Conservation (phyloP, 2,113 vertebrate species). For the Dolichallabes microphthalmus region DNA sequence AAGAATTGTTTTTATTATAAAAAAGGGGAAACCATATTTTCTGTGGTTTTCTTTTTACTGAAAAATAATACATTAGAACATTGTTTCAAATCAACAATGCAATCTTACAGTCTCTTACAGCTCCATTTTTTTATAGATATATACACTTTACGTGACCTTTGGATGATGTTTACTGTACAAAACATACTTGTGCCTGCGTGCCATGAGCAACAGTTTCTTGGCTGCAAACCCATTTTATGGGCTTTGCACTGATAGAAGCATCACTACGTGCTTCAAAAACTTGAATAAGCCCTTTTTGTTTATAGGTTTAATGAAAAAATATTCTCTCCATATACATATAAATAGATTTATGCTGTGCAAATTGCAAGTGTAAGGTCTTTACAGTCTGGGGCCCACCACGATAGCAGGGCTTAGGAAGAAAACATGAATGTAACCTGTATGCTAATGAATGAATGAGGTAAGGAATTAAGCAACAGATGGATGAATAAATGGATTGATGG, state of each 20-base stretch:
- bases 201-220: conserved; percentile 6
- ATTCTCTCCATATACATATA: conserved; percentile 70
- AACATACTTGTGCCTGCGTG: conserved; percentile 31
- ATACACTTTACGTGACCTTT: conserved; percentile 31
- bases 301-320: conserved; percentile 55
- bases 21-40: conserved; percentile 44
- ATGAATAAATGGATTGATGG: not conserved
- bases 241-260: not conserved
- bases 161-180: conserved; percentile 52
- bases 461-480: not conserved
- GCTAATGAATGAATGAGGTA: conserved; percentile 16
- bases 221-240: conserved; percentile 3
- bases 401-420: conserved; percentile 50
- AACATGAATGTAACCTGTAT: conserved; percentile 24
- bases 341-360: conserved; percentile 74
- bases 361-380: conserved; percentile 63
- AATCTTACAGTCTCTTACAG: conserved; percentile 44
- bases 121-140: conserved; percentile 38
- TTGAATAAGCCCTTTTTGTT: conserved; percentile 38
- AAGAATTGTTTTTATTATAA: conserved; percentile 1
- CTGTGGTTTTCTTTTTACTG: conserved; percentile 47
- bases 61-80: conserved; percentile 47
- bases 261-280: conserved; percentile 31
- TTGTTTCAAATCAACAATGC: conserved; percentile 42
- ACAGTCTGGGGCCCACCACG: conserved; percentile 44